Base-by-base conservation (phyloP, 1,140 invertebrate species). In the Samia ricini region DNA sequence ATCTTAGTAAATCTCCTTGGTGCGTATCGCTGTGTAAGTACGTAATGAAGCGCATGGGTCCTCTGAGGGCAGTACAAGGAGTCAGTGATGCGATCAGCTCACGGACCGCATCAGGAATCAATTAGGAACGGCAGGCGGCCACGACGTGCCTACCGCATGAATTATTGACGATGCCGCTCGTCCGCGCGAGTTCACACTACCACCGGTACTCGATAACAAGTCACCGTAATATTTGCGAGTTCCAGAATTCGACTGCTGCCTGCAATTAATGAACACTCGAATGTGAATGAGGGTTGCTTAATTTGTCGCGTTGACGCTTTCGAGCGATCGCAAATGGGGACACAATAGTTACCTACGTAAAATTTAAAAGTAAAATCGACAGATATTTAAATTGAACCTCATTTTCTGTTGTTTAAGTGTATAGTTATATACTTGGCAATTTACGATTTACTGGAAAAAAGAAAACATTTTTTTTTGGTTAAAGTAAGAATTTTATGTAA, bases 1-100 rank as follows among this genome's bases (percentile, higher is more conserved):
- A 60, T 62, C 56, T 65, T 66, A 74, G 52, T 36, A 61, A 63
- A 65, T 66, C 66, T 67, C 61, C 64, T 76, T 55, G 57, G 50
- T 60, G 63, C 65, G 62, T 65, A 69, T 61, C 66, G 70, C 52
- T 65, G 61, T 65, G 61, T 77, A 81, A 83, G 77, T 81, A 77
- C 69, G 77, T 77, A 85, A 85, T 85, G 81, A 84, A 81, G 79
- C 84, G 80, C 71, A 76, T 61, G 74, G 72, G 74, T 81, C 75
- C 78, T 81, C 71, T 57, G 78, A 81, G 76, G 76, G 77, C 73
- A 78, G 74, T 71, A 79, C 74, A 79, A 84, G 81, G 76, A 85
- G 80, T 71, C 85, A 87, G 79, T 87, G 83, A 88, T 85, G 85
- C 83, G 83, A 79, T 80, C 80, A 79, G 78, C 75, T 82, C 79